Conservation (phyloP, 2,113 vertebrate genomes). For the Hydrochoerus hydrochaeris region DNA sequence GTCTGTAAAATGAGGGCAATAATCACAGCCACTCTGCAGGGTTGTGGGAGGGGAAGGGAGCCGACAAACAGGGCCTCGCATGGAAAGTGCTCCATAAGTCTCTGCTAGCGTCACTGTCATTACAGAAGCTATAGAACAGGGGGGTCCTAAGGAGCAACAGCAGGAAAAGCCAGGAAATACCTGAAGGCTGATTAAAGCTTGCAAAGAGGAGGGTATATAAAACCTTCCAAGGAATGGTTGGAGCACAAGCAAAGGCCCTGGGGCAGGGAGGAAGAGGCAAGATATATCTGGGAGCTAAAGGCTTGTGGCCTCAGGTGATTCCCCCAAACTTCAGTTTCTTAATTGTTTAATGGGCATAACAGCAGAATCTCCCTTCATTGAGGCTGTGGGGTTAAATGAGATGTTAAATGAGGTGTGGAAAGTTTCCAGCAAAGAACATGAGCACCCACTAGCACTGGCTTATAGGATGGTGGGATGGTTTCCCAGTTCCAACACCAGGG, state of each 20-base stretch:
- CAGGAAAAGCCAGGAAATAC: not conserved
- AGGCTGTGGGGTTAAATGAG: not conserved
- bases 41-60: not conserved
- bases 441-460: fast-evolving
- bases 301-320: not conserved
- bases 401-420: not conserved
- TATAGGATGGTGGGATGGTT: too few relatives aligned
- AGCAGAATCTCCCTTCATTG: not conserved
- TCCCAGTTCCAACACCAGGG: not conserved
- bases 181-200: not conserved
- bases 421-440: not conserved
- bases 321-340: not conserved
- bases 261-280: not conserved
- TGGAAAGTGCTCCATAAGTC: not conserved
- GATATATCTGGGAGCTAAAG: too few relatives aligned
- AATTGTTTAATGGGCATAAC: not conserved
- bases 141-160: not conserved
- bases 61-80: not conserved
- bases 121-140: not conserved
- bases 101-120: not conserved
- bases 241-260: not conserved
- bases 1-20: not conserved
- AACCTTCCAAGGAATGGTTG: not conserved
- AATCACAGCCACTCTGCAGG: not conserved
- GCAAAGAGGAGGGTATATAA: not conserved